Evolutionary conservation across 2,113 vertebrate species (phyloP), one percentile per base, ranked within the genome.

Genomic region (Stegastes partitus): DNA sequence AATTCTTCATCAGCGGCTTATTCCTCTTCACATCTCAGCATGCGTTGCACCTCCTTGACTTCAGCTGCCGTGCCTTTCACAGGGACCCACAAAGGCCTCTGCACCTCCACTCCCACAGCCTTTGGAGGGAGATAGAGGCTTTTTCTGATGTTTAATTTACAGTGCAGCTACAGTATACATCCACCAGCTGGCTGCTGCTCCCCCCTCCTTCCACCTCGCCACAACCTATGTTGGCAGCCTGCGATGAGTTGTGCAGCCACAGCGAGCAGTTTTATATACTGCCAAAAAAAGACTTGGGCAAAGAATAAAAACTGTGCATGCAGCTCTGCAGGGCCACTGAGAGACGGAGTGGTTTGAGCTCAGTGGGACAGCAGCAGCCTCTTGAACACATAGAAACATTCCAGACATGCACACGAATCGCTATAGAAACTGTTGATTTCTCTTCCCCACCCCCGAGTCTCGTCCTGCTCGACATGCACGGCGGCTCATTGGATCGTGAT

Each of bases 11-110:
- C 73, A 58, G 68, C 57, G 65, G 74, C 72, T 62, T 66, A 66
- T 59, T 82, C 68, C 84, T 86, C 75, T 83, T 87, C 57, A 84
- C 70, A 76, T 81, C 77, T 26, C 91, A 89, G 82, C 84, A 12
- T 89, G 83, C 16, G 49, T 65, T 68, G 64, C 65, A 64, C 54
- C 82, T 81, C 86, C 11, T 68, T 68, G 53, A 77, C 74, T 81
- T 75, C 59, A 51, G 61, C 79, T 76, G 65, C 61, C 39, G 56
- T 39, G 37, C 57, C 28, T 21, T 83, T 86, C 76, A 80, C 31
- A 65, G 23, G 55, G 50, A 58, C 42, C 34, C 15, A 56, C 57
- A 68, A 44, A 86, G 45, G 55, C 65, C 65, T 68, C 19, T 53
- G 63, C 59, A 42, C 28, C 45, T 16, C 23, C 26, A 15, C 81